Conservation (phyloP, 2,797 vertebrate genomes). For the Euthynnus affinis region DNA sequence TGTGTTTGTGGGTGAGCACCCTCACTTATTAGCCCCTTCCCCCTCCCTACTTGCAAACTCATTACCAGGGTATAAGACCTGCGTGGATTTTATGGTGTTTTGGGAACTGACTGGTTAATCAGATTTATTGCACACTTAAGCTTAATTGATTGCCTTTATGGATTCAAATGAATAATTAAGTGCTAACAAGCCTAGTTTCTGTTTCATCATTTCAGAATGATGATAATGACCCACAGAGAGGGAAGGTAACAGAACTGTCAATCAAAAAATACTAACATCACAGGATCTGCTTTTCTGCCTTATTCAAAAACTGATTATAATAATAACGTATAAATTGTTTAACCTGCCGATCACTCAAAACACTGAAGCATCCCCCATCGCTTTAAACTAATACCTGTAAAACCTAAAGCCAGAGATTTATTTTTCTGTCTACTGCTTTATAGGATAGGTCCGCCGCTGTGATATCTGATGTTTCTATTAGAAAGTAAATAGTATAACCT, state of each 20-base stretch:
- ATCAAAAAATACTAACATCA: slow-evolving; percentile 60
- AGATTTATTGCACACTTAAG: slow-evolving; percentile 88
- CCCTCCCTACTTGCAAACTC: slow-evolving; percentile 77
- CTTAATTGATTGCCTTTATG: slow-evolving; percentile 87
- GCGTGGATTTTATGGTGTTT: slow-evolving; percentile 85
- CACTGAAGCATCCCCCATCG: not conserved
- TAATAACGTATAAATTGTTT: slow-evolving; percentile 3
- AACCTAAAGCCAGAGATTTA: slow-evolving; percentile 13
- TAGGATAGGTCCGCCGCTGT: not conserved
- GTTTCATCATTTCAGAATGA: slow-evolving; percentile 80
- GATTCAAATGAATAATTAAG: slow-evolving; percentile 88
- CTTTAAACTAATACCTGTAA: not conserved
- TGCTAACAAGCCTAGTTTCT: slow-evolving; percentile 81
- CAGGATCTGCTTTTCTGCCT: slow-evolving; percentile 19
- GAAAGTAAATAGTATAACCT: slow-evolving; percentile 30
- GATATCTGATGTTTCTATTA: slow-evolving; percentile 43
- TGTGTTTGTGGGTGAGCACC: slow-evolving; percentile 69
- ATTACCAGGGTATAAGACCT: slow-evolving; percentile 83
- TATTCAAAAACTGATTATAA: slow-evolving; percentile 39
- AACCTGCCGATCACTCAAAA: slow-evolving; percentile 20
- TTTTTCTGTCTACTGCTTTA: slow-evolving; percentile 17
- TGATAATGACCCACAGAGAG: slow-evolving; percentile 73
- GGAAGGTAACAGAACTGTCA: slow-evolving; percentile 65
- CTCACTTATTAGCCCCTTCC: slow-evolving; percentile 66
- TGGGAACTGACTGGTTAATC: slow-evolving; percentile 87